These are phyloP conservation scores for Acanthoscelides obtectus DNA, from an alignment of 2,888 invertebrate genomes.

Conservation along the genomic window DNA sequence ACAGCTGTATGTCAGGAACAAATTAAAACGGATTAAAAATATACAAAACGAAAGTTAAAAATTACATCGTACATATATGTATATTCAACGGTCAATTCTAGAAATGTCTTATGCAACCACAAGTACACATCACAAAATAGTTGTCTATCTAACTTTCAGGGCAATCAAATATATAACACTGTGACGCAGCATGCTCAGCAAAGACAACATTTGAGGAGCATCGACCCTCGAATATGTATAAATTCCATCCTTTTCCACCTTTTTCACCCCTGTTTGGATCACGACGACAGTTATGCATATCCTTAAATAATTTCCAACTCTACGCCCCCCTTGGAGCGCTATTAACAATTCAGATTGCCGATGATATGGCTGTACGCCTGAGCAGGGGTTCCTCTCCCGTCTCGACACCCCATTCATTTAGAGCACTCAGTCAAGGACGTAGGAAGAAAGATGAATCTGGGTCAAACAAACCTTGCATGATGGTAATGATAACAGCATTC, in stretches of 20 bases:
- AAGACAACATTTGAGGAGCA: neutral
- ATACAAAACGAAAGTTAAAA: no score
- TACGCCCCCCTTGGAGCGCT: conserved; percentile 32
- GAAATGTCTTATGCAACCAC: no score
- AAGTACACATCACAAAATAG: no score
- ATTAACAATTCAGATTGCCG: conserved; percentile 47
- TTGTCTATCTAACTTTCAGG: no score
- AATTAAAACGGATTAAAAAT: no score
- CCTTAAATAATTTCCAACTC: conserved; percentile 24
- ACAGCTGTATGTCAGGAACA: no score
- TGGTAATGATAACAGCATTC: no score
- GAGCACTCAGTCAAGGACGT: conserved; percentile 7
- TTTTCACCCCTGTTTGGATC: neutral
- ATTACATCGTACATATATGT: no score
- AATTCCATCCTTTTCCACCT: neutral
- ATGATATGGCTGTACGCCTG: conserved; percentile 29
- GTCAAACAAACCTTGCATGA: no score
- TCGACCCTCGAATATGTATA: neutral
- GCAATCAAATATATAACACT: no score
- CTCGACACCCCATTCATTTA: conserved; percentile 18
- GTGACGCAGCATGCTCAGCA: neutral
- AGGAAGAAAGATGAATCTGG: conserved; percentile 4
- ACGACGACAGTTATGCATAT: neutral
- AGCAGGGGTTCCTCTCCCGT: conserved; percentile 15
- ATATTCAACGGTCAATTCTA: no score